Base-by-base conservation (phyloP, 2,888 invertebrate species). In the Stratiomys singularior region DNA sequence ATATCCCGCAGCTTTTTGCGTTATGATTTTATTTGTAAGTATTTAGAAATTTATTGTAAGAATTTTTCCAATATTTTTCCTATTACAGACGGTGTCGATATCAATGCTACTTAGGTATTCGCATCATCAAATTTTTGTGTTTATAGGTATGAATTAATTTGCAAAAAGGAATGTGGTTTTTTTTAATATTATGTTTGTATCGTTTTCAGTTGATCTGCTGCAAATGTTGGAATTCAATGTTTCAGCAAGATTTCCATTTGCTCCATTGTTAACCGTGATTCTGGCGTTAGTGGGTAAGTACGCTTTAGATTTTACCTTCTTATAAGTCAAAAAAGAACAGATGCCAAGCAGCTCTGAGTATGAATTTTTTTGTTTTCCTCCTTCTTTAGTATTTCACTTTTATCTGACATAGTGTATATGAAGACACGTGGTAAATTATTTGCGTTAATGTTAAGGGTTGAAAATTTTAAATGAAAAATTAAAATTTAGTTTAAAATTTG, bases 11-110 rank as follows among this genome's bases (percentile, higher is more conserved):
- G 98, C 99, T 0, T 95, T 97, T 85, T 94, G 97, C 88, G 96
- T 99, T 79, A 99, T 99, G 99, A 90, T 99, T 21, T 92, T 99
- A 15, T 99, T 99, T 90, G 99, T 99, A 90, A 96, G 98, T 96
- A 76, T n/a, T 21, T 15, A 5, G 15, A 52, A 52, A 15, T 9
- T 60, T 60, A 60, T 7, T 21, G 18, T 60, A 11, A 11, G 25
- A 60, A 88, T 85, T 93, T 9, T 37, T 5, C 3, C 9, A 37
- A 37, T 37, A 5, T 37, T 3, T 37, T 37, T 37, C n/a, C n/a
- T n/a, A n/a, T n/a, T 94, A 79, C 92, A 99, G 99, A 99, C 99
- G 30, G 94, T 99, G 81, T 97, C 98, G 64, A 97, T 98, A 83
- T 99, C 99, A 60, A 98, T 99, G 95, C 89, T 99, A 82, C 89